Evolutionary conservation across 1,140 invertebrate genomes (phyloP).

Genomic region (Magallana gigas): DNA sequence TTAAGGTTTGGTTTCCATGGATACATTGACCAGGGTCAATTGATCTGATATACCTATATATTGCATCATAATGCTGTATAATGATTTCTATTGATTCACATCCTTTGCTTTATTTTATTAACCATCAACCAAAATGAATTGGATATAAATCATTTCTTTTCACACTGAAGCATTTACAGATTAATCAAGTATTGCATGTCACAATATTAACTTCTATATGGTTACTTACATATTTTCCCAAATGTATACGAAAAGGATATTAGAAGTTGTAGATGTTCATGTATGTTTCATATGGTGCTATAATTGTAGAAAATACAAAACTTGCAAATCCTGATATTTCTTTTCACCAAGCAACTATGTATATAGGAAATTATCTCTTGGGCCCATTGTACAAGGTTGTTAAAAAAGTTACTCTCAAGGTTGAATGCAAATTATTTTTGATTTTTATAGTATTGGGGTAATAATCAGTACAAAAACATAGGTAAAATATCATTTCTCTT

Average conservation of each 20-base stretch:
- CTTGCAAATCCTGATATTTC: neutral
- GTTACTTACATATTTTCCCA: no score
- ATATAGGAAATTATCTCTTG: neutral
- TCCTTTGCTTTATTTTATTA: no score
- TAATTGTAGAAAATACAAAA: neutral
- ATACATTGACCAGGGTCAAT: neutral
- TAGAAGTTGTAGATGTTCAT: conserved; percentile 1
- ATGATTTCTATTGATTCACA: neutral
- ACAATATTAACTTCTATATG: no score
- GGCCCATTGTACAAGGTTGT: neutral
- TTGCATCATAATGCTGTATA: neutral
- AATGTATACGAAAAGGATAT: no score
- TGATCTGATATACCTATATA: neutral
- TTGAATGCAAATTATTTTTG: no score
- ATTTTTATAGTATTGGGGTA: no score
- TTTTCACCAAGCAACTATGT: neutral
- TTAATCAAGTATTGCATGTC: no score
- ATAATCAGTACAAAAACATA: no score
- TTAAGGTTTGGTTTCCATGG: neutral
- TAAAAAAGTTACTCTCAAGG: neutral
- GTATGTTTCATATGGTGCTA: conserved; percentile 31
- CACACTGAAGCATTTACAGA: no score
- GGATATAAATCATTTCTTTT: no score
- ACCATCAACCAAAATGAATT: no score
- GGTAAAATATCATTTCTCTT: no score